A percentile compares a stretch with the other conserved stretches of the same genome.
Evolutionary conservation across 64 coral and sea anemone genomes (phyloP).

Genomic region (Stichodactyla mertensii): DNA sequence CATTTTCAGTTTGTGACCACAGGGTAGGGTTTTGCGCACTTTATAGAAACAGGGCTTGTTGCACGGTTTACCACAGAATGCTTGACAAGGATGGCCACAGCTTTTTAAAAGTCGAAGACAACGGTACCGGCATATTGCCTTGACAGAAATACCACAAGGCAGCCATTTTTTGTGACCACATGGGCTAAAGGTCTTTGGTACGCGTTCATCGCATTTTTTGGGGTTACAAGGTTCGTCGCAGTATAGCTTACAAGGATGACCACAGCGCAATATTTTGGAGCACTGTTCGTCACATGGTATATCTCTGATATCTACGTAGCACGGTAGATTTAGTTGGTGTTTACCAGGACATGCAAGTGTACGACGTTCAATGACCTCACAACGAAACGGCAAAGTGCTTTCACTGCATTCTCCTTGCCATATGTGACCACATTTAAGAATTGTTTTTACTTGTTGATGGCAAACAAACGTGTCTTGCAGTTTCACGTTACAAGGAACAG

Average conservation of each 20-base stretch:
- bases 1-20: constrained; percentile 46
- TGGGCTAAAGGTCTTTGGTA: constrained; percentile 21
- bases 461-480: not conserved
- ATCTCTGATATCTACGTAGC: not conserved
- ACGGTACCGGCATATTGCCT: not conserved
- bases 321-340: constrained; percentile 26
- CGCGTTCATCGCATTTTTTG: not conserved
- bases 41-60: constrained; percentile 13
- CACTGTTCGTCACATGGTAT: constrained; percentile 31
- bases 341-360: constrained; percentile 8
- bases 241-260: constrained; percentile 30
- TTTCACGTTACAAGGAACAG: constrained; percentile 18
- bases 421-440: constrained; percentile 16
- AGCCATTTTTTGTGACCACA: constrained; percentile 40
- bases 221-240: constrained; percentile 14
- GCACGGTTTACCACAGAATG: constrained; percentile 28
- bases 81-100: constrained; percentile 23
- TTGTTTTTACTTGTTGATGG: not conserved
- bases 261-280: constrained; percentile 12
- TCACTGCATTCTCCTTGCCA: constrained; percentile 29
- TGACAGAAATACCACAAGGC: not conserved
- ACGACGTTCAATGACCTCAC: not conserved
- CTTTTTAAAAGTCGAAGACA: not conserved
- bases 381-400: not conserved
- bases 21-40: constrained; percentile 27